phyloP scores from a whole-genome alignment of 2,888 invertebrate species.

The Geotrupes spiniger region DNA sequence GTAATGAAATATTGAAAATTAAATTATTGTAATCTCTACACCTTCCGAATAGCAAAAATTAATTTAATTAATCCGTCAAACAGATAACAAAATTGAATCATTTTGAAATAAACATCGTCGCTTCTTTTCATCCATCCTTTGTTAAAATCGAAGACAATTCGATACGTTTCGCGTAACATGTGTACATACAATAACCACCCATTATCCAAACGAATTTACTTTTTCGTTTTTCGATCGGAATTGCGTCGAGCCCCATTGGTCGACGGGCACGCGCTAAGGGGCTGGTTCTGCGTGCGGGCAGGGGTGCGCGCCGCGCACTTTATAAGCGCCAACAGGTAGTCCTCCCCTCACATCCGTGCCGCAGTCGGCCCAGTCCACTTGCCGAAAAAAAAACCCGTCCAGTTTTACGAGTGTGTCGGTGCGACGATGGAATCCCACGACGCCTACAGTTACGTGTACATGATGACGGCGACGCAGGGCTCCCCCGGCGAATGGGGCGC shows the following conservation, averaged over 20 bases:
- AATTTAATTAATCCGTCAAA: too few species aligned
- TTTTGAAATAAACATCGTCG: too few species aligned
- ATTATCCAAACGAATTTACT: constrained; percentile 12
- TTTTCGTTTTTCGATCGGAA: constrained; percentile 8
- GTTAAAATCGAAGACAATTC: too few species aligned
- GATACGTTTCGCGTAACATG: constrained; percentile 12
- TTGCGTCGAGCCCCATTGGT: constrained; percentile 33
- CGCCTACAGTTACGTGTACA: constrained; percentile 42
- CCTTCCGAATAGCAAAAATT: too few species aligned
- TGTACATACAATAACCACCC: constrained; percentile 10
- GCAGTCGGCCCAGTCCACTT: constrained; percentile 18
- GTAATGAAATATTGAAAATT: too few species aligned
- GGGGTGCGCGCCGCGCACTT: constrained; percentile 30
- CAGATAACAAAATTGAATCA: too few species aligned
- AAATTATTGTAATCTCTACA: too few species aligned
- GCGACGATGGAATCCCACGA: constrained; percentile 36
- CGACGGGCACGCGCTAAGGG: constrained; percentile 43
- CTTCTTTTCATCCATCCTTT: too few species aligned
- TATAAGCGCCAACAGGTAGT: constrained; percentile 42
- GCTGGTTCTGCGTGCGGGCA: constrained; percentile 27
- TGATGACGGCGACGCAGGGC: constrained; percentile 31
- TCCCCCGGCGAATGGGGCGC: constrained; percentile 34
- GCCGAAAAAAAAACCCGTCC: not conserved
- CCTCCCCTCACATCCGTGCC: constrained; percentile 27
- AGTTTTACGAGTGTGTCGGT: not conserved